A percentile compares a stretch with the other conserved stretches of the same genome.
phyloP scores from a whole-genome alignment of 35 echinoderm and acorn worm genomes.

The Heliocidaris erythrogramma region DNA sequence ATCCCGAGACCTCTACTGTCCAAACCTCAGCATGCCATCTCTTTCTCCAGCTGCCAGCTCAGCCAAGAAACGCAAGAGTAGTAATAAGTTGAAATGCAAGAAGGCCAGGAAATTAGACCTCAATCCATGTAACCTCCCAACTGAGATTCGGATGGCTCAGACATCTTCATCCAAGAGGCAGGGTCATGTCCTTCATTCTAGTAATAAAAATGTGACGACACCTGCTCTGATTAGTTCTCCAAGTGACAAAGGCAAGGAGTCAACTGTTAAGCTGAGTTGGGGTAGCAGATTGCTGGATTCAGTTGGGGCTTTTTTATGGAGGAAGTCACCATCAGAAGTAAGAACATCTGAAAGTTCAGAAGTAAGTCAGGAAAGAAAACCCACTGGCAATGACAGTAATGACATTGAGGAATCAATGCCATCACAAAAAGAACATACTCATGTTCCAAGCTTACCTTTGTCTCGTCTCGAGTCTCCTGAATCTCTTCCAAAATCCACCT shows the following conservation, averaged over 20 bases:
- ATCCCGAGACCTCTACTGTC: neutral
- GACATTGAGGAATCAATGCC: neutral
- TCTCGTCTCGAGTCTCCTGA: neutral
- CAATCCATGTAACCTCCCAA: neutral
- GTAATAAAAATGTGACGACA: neutral
- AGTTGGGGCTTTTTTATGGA: neutral
- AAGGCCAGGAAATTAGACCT: slow-evolving; percentile 34
- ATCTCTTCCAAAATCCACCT: neutral
- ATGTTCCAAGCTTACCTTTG: neutral
- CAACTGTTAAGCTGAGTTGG: neutral
- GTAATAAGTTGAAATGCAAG: neutral
- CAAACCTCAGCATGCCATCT: slow-evolving; percentile 30
- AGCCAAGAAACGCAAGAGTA: neutral
- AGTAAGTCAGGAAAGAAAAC: neutral
- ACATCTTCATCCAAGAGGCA: neutral
- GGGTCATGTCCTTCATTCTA: neutral
- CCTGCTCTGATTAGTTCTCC: neutral
- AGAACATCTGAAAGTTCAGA: neutral
- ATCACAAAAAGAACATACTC: neutral
- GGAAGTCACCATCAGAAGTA: neutral
- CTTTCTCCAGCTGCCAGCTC: slow-evolving; percentile 28
- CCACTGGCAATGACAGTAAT: neutral
- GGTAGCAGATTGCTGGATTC: neutral
- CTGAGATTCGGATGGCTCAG: neutral
- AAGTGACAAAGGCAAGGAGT: neutral